Evolutionary conservation across 2,113 vertebrate species (phyloP).

Genomic region (Corythornis madagascariensis): DNA sequence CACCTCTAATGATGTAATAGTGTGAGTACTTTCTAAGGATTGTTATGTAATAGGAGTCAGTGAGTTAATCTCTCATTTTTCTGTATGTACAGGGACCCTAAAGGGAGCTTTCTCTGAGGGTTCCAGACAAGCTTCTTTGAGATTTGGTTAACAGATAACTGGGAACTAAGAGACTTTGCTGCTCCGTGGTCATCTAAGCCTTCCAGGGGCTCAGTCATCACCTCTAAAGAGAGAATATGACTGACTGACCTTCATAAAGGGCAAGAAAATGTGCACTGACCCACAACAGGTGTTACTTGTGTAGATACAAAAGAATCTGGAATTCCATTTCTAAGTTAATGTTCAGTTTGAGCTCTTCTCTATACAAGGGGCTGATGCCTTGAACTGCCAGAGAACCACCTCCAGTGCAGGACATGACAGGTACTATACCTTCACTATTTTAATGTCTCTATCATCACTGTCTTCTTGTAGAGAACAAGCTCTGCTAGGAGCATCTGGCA

Average conservation of each 20-base stretch:
- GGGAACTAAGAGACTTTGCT: background rate
- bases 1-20: background rate
- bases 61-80: background rate
- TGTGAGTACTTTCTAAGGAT: background rate
- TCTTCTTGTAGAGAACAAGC: background rate
- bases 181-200: background rate
- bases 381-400: background rate
- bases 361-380: background rate
- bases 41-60: background rate
- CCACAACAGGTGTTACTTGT: background rate
- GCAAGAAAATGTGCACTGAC: fast-evolving
- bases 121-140: background rate
- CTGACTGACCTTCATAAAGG: background rate
- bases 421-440: background rate
- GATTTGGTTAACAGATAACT: background rate
- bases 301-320: background rate
- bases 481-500: slow-evolving; percentile 12
- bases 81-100: background rate
- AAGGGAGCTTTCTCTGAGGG: background rate
- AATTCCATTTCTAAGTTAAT: background rate
- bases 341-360: background rate
- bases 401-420: background rate
- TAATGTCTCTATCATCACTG: background rate
- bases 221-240: background rate
- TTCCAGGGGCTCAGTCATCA: background rate